Percentiles rank a stretch among this genome's conserved stretches.
Evolutionary conservation across 1,140 invertebrate species (phyloP).

Genomic region (Bicyclus anynana): DNA sequence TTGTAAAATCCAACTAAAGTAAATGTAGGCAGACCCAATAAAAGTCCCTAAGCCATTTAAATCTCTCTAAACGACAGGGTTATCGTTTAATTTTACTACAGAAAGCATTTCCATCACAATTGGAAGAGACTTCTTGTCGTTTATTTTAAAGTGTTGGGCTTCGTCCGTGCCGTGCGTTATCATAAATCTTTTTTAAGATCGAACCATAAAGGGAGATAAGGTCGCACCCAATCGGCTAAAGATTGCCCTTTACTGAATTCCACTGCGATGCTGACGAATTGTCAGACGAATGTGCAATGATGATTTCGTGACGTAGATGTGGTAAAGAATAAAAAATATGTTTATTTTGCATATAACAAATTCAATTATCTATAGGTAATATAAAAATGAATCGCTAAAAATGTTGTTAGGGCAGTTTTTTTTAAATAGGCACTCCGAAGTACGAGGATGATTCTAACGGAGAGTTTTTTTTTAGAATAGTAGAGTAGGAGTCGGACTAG

Average conservation of each 20-base stretch:
- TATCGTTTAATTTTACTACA: slow-evolving; percentile 77
- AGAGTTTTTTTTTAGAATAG: too few species aligned
- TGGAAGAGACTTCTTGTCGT: slow-evolving; percentile 74
- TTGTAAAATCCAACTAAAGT: slow-evolving; percentile 45
- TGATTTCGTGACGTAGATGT: slow-evolving; percentile 23
- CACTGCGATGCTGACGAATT: slow-evolving; percentile 60
- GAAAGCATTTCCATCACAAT: slow-evolving; percentile 77
- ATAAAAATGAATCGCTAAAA: too few species aligned
- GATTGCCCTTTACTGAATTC: slow-evolving; percentile 70
- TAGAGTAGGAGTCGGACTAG: too few species aligned
- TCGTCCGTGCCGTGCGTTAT: slow-evolving; percentile 68
- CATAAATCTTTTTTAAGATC: slow-evolving; percentile 76
- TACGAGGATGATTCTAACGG: too few species aligned
- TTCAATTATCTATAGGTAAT: too few species aligned
- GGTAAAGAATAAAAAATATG: neutral
- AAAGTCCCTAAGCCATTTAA: slow-evolving; percentile 67
- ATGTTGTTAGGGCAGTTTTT: too few species aligned
- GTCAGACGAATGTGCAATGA: slow-evolving; percentile 44
- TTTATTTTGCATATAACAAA: neutral
- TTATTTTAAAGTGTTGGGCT: slow-evolving; percentile 74
- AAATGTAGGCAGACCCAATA: slow-evolving; percentile 63
- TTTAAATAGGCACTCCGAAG: too few species aligned
- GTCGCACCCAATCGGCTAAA: slow-evolving; percentile 70
- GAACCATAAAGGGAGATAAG: slow-evolving; percentile 74
- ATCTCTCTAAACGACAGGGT: slow-evolving; percentile 70